Conservation (phyloP, 2,797 vertebrate genomes). For the Hypotaenidia okinawae region DNA sequence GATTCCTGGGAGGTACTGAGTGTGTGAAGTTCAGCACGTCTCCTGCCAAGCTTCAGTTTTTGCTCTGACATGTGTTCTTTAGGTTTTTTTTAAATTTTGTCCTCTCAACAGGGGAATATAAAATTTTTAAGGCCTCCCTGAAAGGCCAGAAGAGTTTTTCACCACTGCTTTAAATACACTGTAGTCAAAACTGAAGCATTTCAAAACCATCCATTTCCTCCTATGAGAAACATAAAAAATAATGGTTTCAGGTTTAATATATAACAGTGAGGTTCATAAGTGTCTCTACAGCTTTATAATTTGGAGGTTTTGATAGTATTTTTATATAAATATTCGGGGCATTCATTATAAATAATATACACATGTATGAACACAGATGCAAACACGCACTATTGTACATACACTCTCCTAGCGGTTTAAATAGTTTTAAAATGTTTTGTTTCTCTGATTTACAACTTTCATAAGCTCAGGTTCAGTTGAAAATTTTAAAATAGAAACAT, state of each 20-base stretch:
- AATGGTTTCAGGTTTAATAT: background rate
- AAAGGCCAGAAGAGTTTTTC: background rate
- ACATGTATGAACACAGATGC: background rate
- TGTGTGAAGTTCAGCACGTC: conserved; percentile 32
- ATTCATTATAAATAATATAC: background rate
- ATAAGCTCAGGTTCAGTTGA: background rate
- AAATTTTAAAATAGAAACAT: background rate
- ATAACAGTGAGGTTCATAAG: background rate
- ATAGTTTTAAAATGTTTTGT: background rate
- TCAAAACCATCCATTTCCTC: background rate
- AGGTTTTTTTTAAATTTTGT: background rate
- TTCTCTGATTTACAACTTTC: background rate
- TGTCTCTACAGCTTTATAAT: background rate
- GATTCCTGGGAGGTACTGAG: conserved; percentile 49
- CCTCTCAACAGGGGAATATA: background rate
- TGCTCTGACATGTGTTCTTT: background rate
- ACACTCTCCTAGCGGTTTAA: background rate
- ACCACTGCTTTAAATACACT: background rate
- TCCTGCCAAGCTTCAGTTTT: background rate
- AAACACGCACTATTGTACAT: background rate
- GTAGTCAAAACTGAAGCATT: background rate
- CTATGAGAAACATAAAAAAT: background rate
- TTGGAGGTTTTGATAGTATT: background rate
- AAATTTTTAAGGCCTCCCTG: background rate
- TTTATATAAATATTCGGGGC: background rate